Percentiles rank a stretch among this genome's conserved stretches.
These are phyloP conservation scores for Microtus richardsoni DNA, from an alignment of 2,113 vertebrate species.

Conservation along the genomic window DNA sequence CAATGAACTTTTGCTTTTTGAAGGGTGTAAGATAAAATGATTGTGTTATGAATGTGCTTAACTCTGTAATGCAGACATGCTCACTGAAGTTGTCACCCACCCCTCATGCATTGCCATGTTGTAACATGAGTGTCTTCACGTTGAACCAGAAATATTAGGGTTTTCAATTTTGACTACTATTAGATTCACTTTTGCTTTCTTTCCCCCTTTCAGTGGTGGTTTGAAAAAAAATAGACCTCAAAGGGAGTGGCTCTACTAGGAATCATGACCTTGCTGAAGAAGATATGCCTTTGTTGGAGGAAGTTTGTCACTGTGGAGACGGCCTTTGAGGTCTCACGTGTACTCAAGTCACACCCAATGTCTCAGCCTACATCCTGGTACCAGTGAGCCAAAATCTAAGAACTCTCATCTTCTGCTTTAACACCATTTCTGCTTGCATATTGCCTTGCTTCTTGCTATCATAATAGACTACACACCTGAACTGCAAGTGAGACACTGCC, in stretches of 20 bases:
- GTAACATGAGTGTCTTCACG: neutral
- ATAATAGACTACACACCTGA: neutral
- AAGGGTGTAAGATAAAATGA: neutral
- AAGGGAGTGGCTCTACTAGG: neutral
- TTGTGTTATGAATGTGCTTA: neutral
- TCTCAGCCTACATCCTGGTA: neutral
- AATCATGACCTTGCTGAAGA: neutral
- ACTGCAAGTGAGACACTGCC: neutral
- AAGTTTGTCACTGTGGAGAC: neutral
- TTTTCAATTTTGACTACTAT: neutral
- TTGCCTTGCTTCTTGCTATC: neutral
- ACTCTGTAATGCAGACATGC: neutral
- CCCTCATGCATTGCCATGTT: rapidly evolving
- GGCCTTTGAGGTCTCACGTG: neutral
- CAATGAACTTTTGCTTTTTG: neutral
- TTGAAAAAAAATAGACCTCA: neutral
- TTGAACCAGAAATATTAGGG: neutral
- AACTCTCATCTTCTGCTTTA: neutral
- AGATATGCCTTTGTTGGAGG: neutral
- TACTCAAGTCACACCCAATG: neutral
- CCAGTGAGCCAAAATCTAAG: neutral
- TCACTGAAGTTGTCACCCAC: no score
- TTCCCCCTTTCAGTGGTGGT: neutral
- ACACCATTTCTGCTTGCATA: neutral
- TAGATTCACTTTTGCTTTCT: neutral